These are phyloP conservation scores for Falcaria lacertinaria DNA, from an alignment of 2,888 invertebrate genomes.

Conservation along the genomic window DNA sequence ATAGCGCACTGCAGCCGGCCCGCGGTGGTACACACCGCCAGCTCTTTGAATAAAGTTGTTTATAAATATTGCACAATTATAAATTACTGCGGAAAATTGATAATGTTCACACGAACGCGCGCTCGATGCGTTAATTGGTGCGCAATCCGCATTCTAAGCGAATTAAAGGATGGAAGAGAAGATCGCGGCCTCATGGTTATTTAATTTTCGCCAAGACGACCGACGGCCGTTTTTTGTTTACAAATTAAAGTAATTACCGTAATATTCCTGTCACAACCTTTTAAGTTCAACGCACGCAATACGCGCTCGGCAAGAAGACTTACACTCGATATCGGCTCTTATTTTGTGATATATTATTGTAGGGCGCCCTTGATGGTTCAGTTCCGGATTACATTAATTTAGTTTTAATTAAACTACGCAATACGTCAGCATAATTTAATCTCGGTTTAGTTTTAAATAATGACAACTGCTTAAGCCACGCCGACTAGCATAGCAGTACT, in stretches of 20 bases:
- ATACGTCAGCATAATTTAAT: too few relatives aligned
- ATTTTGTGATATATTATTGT: constrained; percentile 58
- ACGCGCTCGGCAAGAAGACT: constrained; percentile 32
- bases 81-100: constrained; percentile 44
- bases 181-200: constrained; percentile 33
- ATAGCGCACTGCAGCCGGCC: neutral
- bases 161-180: constrained; percentile 26
- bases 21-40: too few relatives aligned
- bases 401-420: too few relatives aligned
- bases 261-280: constrained; percentile 74
- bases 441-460: too few relatives aligned
- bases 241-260: constrained; percentile 75
- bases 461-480: too few relatives aligned
- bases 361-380: constrained; percentile 53
- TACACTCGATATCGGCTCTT: constrained; percentile 41
- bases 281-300: constrained; percentile 72
- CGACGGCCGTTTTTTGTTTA: constrained; percentile 66
- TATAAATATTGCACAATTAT: constrained; percentile 38
- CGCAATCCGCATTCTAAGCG: constrained; percentile 37
- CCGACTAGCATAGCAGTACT: too few relatives aligned
- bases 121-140: constrained; percentile 40
- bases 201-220: constrained; percentile 49
- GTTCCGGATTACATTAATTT: constrained; percentile 68
- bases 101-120: constrained; percentile 39
- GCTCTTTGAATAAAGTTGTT: constrained; percentile 28